A percentile compares a stretch with the other conserved stretches of the same genome.
phyloP scores from a whole-genome alignment of 2,888 invertebrate genomes.

The Achlya flavicornis region DNA sequence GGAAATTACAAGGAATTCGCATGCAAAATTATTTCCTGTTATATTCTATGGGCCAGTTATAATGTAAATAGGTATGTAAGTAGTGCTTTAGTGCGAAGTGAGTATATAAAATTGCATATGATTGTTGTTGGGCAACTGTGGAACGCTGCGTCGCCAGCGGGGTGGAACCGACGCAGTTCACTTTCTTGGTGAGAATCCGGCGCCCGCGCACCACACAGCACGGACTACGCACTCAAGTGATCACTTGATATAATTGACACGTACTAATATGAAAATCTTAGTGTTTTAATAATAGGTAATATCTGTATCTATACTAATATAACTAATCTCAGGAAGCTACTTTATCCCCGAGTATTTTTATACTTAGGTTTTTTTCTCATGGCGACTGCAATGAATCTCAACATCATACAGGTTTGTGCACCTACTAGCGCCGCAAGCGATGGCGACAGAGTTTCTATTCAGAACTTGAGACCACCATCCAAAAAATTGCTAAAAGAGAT shows the following conservation, averaged over 20 bases:
- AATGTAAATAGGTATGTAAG: neutral
- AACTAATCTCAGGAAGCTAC: too few species aligned
- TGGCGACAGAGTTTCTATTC: too few species aligned
- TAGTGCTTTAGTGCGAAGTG: neutral
- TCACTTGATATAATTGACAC: neutral
- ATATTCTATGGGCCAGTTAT: neutral
- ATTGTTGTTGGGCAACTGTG: constrained; percentile 49
- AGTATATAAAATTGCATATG: constrained; percentile 14
- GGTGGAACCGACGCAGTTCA: constrained; percentile 64
- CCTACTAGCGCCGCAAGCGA: too few species aligned
- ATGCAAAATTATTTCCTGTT: neutral
- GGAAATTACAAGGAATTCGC: constrained; percentile 2
- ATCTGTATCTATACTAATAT: too few species aligned
- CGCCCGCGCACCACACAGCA: constrained; percentile 24
- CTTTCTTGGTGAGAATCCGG: constrained; percentile 71
- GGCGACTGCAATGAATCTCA: too few species aligned
- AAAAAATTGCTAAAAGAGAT: too few species aligned
- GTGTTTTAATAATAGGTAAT: too few species aligned
- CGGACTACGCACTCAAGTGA: neutral
- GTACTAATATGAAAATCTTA: too few species aligned
- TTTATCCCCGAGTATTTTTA: too few species aligned
- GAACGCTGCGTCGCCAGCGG: constrained; percentile 43
- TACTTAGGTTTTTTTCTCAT: too few species aligned
- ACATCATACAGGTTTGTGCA: too few species aligned
- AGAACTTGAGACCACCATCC: too few species aligned